Base-by-base conservation (phyloP, 2,888 invertebrate genomes). In the Drosophila paranaensis region DNA sequence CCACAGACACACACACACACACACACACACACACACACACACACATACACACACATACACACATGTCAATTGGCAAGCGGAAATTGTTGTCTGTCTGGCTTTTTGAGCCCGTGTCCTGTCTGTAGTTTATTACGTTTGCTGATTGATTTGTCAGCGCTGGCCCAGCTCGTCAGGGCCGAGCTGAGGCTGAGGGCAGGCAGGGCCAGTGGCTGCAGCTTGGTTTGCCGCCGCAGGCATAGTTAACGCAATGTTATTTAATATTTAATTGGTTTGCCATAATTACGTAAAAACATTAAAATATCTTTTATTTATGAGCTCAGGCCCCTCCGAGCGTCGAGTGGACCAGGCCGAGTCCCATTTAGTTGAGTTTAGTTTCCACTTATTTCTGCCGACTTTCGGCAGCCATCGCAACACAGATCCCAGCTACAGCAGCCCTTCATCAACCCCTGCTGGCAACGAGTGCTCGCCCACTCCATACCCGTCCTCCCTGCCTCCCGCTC, bases 241-340 rank as follows among this genome's bases (percentile, higher is more conserved):
- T 76, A 85, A 74, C 78, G 68, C 77, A 79, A 65, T 65, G 72
- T 70, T 74, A 68, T 74, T 89, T 70, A 85, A 89, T 82, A 85
- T 89, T 86, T 88, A 88, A 85, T 86, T 88, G 76, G 72, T 77
- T 76, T 54, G 75, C 82, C 89, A 82, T 86, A 86, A 86, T 88
- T 88, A 86, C 80, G 82, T 86, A 80, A 86, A 88, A 89, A 89
- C 83, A 89, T 89, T 89, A 86, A 88, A 82, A 76, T 80, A 89
- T 86, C 64, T 82, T 71, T 88, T 89, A 86, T 86, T 86, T 82
- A 89, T 89, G 60, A 65, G 30, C 60, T 25, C 37, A 43, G 16
- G 55, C 53, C 64, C 63, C 60, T 56, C 56, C 35, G 50, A 56
- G 58, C 67, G 55, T 50, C 42, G 35, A 67, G 62, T 45, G 46